Percentiles rank a stretch among this genome's conserved stretches.
Conservation (phyloP, 2,888 invertebrate genomes). For the Caenorhabditis sp. region DNA sequence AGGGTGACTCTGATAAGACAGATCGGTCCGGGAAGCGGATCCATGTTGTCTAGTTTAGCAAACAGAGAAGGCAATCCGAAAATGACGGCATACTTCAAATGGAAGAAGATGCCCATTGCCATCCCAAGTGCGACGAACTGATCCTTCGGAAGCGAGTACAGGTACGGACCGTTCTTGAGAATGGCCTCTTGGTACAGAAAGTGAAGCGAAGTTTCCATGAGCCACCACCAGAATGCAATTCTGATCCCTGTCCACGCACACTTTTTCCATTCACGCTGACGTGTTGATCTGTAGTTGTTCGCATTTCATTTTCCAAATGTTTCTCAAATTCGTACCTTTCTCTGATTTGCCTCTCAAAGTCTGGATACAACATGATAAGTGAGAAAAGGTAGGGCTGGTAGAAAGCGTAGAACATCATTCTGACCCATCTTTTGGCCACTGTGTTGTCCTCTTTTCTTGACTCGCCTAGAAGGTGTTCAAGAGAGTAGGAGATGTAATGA, state of each 20-base stretch:
- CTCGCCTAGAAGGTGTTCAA: constrained; percentile 69
- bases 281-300: constrained; percentile 38
- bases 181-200: constrained; percentile 80
- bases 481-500: constrained; percentile 79
- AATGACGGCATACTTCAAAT: constrained; percentile 81
- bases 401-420: constrained; percentile 80
- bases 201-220: constrained; percentile 79
- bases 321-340: constrained; percentile 48
- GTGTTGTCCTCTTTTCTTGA: constrained; percentile 62
- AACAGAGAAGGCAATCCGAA: constrained; percentile 80
- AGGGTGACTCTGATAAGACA: constrained; percentile 81
- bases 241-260: constrained; percentile 68
- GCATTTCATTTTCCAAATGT: not conserved
- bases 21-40: constrained; percentile 80
- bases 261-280: constrained; percentile 61
- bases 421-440: constrained; percentile 61
- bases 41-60: constrained; percentile 80
- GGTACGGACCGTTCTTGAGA: constrained; percentile 63
- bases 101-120: constrained; percentile 80
- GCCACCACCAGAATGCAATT: constrained; percentile 79
- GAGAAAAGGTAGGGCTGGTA: constrained; percentile 80
- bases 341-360: constrained; percentile 75
- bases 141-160: constrained; percentile 71
- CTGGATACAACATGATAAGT: constrained; percentile 79
- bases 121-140: constrained; percentile 77